Conservation (phyloP, 2,113 vertebrate genomes). For the Taurulus bubalis region DNA sequence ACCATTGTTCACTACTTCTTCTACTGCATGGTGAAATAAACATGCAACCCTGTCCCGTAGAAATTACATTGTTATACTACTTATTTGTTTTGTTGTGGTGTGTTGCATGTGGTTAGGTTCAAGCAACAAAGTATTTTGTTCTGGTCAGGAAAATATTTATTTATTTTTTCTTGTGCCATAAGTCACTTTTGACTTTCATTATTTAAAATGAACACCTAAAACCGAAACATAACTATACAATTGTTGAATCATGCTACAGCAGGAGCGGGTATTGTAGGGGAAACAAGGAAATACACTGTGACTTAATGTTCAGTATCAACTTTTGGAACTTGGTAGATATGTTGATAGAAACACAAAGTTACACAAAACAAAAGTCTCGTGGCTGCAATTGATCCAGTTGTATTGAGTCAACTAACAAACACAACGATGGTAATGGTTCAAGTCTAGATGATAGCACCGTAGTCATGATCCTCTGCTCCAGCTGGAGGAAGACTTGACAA, state of each 20-base stretch:
- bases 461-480: slow-evolving; percentile 45
- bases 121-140: neutral
- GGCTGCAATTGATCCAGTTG: neutral
- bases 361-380: neutral
- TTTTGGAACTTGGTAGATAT: neutral
- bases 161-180: neutral
- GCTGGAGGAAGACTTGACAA: slow-evolving; percentile 60
- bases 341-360: neutral
- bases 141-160: no score
- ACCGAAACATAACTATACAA: neutral
- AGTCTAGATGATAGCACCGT: slow-evolving; percentile 34
- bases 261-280: neutral
- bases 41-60: neutral
- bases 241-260: neutral
- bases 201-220: neutral
- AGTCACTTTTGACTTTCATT: neutral
- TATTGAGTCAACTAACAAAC: slow-evolving; percentile 1
- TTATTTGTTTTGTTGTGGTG: neutral
- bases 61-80: neutral
- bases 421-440: slow-evolving; percentile 21
- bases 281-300: no score
- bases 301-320: neutral
- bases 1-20: neutral
- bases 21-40: neutral
- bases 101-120: neutral